These are phyloP conservation scores for Neuroterus valhalla DNA, from an alignment of 1,140 invertebrate species.

Conservation along the genomic window DNA sequence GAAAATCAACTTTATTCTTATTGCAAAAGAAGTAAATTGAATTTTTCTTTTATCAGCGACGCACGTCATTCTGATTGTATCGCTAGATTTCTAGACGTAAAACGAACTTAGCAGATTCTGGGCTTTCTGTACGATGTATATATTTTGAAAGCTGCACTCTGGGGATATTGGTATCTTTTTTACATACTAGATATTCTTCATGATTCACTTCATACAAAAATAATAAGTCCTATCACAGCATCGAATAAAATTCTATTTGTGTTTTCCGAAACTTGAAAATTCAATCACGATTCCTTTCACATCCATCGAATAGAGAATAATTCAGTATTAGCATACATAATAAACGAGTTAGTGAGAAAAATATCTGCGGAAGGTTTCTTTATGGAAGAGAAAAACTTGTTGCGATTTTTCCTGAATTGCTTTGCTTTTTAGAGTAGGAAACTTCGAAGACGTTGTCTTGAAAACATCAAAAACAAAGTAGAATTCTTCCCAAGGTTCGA, in stretches of 20 bases:
- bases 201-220: neutral
- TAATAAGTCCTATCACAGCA: neutral
- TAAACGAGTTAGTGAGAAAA: too few species aligned
- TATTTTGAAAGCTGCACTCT: constrained; percentile 43
- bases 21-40: constrained; percentile 28
- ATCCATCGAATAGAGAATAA: too few species aligned
- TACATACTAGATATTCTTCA: constrained; percentile 34
- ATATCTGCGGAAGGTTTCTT: too few species aligned
- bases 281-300: neutral
- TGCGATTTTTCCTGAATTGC: too few species aligned
- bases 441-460: neutral
- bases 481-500: constrained; percentile 49
- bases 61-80: constrained; percentile 42
- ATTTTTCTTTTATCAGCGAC: constrained; percentile 32
- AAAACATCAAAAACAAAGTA: constrained; percentile 44
- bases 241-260: neutral
- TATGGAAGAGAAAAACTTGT: too few species aligned
- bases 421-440: neutral
- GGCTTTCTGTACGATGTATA: constrained; percentile 25
- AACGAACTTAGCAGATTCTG: constrained; percentile 46
- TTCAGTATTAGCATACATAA: too few species aligned
- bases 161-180: constrained; percentile 49
- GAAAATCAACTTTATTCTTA: constrained; percentile 43
- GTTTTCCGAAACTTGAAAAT: neutral
- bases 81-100: constrained; percentile 44